These are phyloP conservation scores for Trochalopteron elliotii DNA, from an alignment of 2,113 vertebrate species.

Conservation along the genomic window DNA sequence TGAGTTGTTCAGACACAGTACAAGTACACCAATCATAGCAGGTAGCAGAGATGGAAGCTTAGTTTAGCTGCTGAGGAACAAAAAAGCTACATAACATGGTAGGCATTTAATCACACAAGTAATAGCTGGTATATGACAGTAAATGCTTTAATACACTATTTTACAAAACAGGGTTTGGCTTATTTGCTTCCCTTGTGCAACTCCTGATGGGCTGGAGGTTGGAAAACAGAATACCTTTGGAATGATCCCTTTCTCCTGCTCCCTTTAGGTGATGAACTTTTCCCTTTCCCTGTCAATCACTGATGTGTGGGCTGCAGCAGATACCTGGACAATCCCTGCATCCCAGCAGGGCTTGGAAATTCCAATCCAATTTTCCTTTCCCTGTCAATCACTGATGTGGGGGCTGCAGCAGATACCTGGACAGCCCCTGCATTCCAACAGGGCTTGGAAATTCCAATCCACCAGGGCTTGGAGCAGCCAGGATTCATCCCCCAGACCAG, in stretches of 20 bases:
- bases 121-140: constrained; percentile 61
- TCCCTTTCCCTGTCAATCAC: neutral
- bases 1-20: constrained; percentile 63
- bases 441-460: too few relatives aligned
- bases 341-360: neutral
- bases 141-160: constrained; percentile 67
- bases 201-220: neutral
- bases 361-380: neutral
- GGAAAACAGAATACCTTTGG: neutral
- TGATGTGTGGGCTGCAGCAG: neutral
- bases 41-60: constrained; percentile 53
- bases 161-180: constrained; percentile 62
- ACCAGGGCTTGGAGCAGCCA: neutral
- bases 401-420: too few relatives aligned
- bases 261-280: neutral
- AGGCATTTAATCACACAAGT: constrained; percentile 52
- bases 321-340: neutral
- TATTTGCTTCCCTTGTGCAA: constrained; percentile 46
- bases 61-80: constrained; percentile 48
- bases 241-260: neutral
- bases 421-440: too few relatives aligned
- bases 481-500: neutral
- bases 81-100: constrained; percentile 42
- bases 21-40: constrained; percentile 52
- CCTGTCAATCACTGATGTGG: too few relatives aligned